phyloP scores from a whole-genome alignment of 2,113 vertebrate genomes.

The Pituophis catenifer region DNA sequence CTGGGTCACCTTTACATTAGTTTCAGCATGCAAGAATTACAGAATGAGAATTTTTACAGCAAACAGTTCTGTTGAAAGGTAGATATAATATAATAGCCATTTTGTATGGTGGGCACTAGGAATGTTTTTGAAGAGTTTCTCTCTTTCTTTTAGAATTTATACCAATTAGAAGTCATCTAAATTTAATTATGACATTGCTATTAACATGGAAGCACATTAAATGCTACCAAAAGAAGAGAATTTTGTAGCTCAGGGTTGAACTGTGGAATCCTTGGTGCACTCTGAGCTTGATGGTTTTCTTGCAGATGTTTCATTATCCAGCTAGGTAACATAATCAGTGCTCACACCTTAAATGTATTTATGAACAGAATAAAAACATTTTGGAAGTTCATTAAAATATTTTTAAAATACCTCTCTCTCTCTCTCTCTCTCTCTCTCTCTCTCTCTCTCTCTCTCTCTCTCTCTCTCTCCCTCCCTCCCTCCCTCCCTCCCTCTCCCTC shows the following conservation, averaged over 20 bases:
- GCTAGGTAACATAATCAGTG: not conserved
- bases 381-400: conserved; percentile 38
- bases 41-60: not conserved
- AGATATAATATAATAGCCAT: not conserved
- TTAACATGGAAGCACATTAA: conserved; percentile 30
- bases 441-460: not conserved
- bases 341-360: conserved; percentile 30
- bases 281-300: not conserved
- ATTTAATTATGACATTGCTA: conserved; percentile 25
- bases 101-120: not conserved
- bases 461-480: not conserved
- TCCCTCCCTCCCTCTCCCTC: not conserved
- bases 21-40: not conserved
- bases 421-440: not conserved
- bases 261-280: not conserved
- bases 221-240: not conserved
- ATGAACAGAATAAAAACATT: conserved; percentile 37
- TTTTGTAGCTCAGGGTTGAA: not conserved
- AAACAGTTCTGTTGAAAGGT: not conserved
- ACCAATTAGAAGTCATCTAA: conserved; percentile 39
- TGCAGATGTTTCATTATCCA: not conserved
- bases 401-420: not conserved
- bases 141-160: conserved; percentile 35
- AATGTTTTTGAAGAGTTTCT: not conserved
- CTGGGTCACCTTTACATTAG: not conserved